Conservation (phyloP, 2,113 vertebrate genomes). For the Bubo scandiacus region DNA sequence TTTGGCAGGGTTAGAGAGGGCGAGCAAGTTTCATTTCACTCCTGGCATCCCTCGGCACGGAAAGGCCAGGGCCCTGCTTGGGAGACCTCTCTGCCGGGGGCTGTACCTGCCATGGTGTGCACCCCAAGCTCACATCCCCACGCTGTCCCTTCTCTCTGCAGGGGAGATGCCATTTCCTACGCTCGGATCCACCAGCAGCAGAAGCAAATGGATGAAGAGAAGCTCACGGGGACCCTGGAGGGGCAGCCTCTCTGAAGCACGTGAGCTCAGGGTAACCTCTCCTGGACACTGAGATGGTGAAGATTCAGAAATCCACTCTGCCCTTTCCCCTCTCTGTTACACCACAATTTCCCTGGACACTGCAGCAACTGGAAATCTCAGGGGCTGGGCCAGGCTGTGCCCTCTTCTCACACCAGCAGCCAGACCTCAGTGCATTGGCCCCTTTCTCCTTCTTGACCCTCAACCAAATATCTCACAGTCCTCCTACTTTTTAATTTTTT, state of each 20-base stretch:
- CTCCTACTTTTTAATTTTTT: neutral
- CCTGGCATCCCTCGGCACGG: rapidly evolving
- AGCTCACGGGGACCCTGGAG: conserved; percentile 72
- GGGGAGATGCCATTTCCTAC: conserved; percentile 90
- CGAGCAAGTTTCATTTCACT: neutral
- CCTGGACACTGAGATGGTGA: neutral
- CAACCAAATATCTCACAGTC: neutral
- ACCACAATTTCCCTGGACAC: neutral
- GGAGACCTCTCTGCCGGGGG: neutral
- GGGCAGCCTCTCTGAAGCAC: conserved; percentile 76
- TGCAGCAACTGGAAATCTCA: conserved; percentile 15
- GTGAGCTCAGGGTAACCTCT: rapidly evolving
- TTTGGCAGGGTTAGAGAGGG: neutral
- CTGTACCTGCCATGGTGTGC: neutral
- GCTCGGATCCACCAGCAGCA: conserved; percentile 92
- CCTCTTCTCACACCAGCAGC: conserved; percentile 23
- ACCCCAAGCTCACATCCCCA: neutral
- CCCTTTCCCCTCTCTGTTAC: neutral
- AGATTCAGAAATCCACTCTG: neutral
- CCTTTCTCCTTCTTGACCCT: neutral
- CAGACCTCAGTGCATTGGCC: neutral
- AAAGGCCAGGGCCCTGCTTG: too few species aligned
- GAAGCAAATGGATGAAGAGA: conserved; percentile 88
- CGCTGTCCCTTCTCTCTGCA: conserved; percentile 35
- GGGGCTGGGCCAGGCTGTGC: conserved; percentile 24